Base-by-base conservation (phyloP, 2,113 vertebrate genomes). In the Psittacara wagleri region DNA sequence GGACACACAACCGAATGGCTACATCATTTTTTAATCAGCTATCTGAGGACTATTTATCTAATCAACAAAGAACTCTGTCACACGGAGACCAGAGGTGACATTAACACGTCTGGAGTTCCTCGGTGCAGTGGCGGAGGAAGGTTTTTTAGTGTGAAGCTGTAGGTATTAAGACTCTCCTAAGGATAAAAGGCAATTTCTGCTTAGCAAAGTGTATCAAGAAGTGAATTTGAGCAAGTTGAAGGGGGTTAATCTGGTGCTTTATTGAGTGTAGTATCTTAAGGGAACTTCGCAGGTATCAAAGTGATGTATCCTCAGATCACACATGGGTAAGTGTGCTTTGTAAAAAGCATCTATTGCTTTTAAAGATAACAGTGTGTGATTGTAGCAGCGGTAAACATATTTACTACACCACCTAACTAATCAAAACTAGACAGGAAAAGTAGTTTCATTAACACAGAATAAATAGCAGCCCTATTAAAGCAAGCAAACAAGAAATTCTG, bases 11-110 rank as follows among this genome's bases (percentile, higher is more conserved):
- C 86, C 85, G 22, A 75, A 63, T 6, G 17, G 83, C 94, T n/a
- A 18, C 77, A 11, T 93, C 91, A 17, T 78, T 61, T 95, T 96
- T 95, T 84, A 82, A 96, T 96, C 96, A 79, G 96, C 96, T 95
- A 24, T 51, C 94, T 95, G 84, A 96, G 90, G 78, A 54, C 61
- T 94, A 33, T 75, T 94, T 92, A 48, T 97, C 94, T 97, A 22
- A 96, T 94, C 97, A 94, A 91, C 96, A 86, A 68, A 91, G 95
- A 75, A 6, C 39, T 64, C 91, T 83, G 84, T 67, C 84, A 59
- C 75, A 25, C n/a, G 61, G 44, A 92, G 84, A 73, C 35, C 92
- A 22, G 92, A 41, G 61, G 88, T 93, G 96, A 22, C 75, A 57
- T 54, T 31, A 81, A n/a, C 77, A 82, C 55, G 37, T 59, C 86